These are phyloP conservation scores for Patagioenas fasciata DNA, from an alignment of 2,113 vertebrate species.

Conservation along the genomic window DNA sequence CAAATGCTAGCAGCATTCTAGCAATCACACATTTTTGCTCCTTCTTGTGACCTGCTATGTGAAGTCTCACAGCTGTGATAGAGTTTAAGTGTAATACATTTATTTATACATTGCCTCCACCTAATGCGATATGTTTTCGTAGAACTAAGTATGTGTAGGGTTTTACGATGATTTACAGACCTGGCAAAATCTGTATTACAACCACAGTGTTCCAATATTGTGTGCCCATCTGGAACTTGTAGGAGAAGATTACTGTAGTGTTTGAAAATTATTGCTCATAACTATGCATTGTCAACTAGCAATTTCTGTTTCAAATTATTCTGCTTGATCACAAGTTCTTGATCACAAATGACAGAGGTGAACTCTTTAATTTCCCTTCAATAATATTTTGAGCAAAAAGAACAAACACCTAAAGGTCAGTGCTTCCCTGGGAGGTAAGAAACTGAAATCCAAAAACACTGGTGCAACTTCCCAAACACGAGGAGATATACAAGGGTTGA, in stretches of 20 bases:
- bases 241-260: background rate
- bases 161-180: slow-evolving; percentile 14
- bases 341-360: background rate
- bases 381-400: background rate
- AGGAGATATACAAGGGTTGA: background rate
- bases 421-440: background rate
- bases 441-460: background rate
- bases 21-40: background rate
- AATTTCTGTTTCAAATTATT: slow-evolving; percentile 13
- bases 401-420: background rate
- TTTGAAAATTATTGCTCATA: slow-evolving; percentile 26
- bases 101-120: background rate
- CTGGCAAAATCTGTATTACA: background rate
- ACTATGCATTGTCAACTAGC: background rate
- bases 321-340: background rate
- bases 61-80: background rate
- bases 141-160: background rate
- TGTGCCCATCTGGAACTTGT: background rate
- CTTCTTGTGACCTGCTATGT: background rate
- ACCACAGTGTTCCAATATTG: background rate
- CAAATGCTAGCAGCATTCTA: background rate
- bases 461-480: background rate
- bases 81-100: background rate
- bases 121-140: background rate
- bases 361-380: background rate